phyloP scores from a whole-genome alignment of 2,888 invertebrate species.

The Hartigia nigra region DNA sequence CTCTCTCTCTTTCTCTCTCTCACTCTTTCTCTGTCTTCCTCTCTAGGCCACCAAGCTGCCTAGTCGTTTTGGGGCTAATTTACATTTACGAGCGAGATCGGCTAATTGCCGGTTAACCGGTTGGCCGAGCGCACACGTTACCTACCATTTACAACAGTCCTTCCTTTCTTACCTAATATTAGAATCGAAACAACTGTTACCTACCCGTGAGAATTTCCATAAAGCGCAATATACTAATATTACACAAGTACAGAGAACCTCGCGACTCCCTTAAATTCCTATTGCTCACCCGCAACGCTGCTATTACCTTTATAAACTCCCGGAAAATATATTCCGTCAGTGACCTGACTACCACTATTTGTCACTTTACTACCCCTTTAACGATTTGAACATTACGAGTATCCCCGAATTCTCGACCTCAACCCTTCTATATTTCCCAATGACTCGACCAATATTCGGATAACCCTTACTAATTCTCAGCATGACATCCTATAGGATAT shows the following conservation, averaged over 20 bases:
- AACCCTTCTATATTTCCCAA: not conserved
- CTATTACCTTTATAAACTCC: slow-evolving; percentile 6
- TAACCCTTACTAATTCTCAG: not conserved
- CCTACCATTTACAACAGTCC: slow-evolving; percentile 9
- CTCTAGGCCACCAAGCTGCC: slow-evolving; percentile 50
- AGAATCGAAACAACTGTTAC: slow-evolving; percentile 16
- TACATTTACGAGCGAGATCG: slow-evolving; percentile 63
- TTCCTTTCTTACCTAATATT: not conserved
- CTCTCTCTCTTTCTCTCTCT: not conserved
- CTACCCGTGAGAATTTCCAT: slow-evolving; percentile 15
- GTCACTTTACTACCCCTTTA: not conserved
- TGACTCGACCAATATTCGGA: not conserved
- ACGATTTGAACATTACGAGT: not conserved
- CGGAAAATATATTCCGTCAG: not conserved
- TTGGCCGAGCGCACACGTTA: slow-evolving; percentile 17
- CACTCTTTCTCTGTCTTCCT: not conserved
- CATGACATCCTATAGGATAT: not conserved
- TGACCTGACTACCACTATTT: not conserved
- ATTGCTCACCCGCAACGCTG: not conserved
- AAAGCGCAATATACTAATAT: slow-evolving; percentile 27
- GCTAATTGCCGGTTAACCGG: slow-evolving; percentile 65
- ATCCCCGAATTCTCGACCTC: not conserved
- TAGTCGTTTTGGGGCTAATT: slow-evolving; percentile 55
- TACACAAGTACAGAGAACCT: slow-evolving; percentile 38
- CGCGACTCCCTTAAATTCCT: slow-evolving; percentile 27